Evolutionary conservation across 2,113 vertebrate species (phyloP).

Genomic region (Ochotona princeps): DNA sequence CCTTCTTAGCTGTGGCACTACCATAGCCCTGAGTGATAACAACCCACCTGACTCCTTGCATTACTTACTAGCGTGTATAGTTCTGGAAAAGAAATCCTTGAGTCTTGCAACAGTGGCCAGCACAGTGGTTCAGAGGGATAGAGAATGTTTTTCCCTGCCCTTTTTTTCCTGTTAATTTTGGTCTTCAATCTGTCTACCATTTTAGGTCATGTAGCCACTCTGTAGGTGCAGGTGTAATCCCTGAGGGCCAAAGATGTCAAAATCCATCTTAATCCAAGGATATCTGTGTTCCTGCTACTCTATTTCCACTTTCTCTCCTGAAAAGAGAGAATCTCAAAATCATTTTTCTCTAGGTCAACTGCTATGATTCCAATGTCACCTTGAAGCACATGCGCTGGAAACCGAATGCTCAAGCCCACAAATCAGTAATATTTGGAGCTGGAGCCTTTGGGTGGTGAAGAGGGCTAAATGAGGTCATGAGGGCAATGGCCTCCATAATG

Average conservation of each 20-base stretch:
- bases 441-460: neutral
- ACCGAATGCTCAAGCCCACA: neutral
- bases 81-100: neutral
- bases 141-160: too few relatives aligned
- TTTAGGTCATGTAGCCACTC: neutral
- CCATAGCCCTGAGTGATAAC: neutral
- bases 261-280: neutral
- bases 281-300: neutral
- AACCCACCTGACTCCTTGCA: neutral
- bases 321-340: neutral
- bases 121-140: neutral
- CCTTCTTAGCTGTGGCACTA: neutral
- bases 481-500: neutral
- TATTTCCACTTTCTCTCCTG: neutral
- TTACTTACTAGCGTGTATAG: neutral
- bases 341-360: neutral
- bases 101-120: neutral
- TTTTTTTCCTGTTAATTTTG: too few relatives aligned
- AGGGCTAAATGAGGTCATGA: neutral
- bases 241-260: neutral
- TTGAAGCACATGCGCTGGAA: neutral
- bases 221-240: neutral
- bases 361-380: neutral
- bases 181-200: neutral
- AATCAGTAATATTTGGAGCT: neutral